Evolutionary conservation across 2,888 invertebrate genomes (phyloP).

Genomic region (Agrypnus murinus): DNA sequence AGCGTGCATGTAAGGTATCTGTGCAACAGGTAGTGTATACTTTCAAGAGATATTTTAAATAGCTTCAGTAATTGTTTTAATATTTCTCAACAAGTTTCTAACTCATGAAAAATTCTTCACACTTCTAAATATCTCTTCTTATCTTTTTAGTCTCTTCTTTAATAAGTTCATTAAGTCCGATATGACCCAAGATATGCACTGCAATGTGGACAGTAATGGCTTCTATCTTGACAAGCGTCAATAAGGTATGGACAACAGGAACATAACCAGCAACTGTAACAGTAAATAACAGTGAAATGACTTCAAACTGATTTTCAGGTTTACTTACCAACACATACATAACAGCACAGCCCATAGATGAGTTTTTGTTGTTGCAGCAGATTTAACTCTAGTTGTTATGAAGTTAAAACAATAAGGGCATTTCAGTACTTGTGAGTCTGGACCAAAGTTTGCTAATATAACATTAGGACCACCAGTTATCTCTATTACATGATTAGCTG

Average conservation of each 20-base stretch:
- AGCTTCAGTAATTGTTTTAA: too few species aligned
- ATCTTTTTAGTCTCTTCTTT: too few species aligned
- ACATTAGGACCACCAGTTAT: too few species aligned
- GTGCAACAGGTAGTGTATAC: too few species aligned
- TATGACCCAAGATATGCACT: neutral
- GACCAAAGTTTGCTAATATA: constrained; percentile 5
- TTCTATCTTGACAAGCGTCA: constrained; percentile 11
- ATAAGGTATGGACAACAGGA: constrained; percentile 14
- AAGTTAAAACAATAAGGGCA: constrained; percentile 17
- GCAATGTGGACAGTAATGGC: constrained; percentile 17
- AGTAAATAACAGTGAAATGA: neutral
- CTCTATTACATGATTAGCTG: too few species aligned
- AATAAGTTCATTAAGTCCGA: too few species aligned
- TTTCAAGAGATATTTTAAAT: too few species aligned
- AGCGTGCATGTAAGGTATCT: too few species aligned
- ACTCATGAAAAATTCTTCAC: too few species aligned
- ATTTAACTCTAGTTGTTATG: neutral
- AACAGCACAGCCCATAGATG: neutral
- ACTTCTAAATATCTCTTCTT: too few species aligned
- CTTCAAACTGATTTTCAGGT: neutral
- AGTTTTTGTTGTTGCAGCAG: neutral
- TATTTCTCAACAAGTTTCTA: too few species aligned
- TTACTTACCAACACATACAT: neutral
- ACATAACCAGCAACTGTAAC: constrained; percentile 26
- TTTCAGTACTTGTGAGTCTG: constrained; percentile 23